These are phyloP conservation scores for Netelia virgata DNA, from an alignment of 2,888 invertebrate species.

Conservation along the genomic window DNA sequence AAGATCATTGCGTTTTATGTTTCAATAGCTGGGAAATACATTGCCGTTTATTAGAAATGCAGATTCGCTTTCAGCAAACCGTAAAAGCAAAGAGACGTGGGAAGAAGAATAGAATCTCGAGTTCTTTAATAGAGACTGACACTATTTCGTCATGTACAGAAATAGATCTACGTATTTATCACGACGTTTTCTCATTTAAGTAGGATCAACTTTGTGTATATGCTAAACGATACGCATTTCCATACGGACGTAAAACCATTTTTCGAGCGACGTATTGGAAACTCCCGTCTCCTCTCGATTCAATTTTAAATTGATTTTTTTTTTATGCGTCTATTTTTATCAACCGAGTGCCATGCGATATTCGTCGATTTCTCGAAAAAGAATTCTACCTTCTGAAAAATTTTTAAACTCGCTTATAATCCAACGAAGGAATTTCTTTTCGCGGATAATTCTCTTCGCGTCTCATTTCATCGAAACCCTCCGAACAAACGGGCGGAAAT, in stretches of 20 bases:
- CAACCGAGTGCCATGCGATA: too few relatives aligned
- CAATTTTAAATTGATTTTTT: background rate
- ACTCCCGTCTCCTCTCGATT: background rate
- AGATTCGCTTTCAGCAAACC: constrained; percentile 2
- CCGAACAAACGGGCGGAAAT: constrained; percentile 3
- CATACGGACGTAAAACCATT: background rate
- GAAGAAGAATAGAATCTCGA: background rate
- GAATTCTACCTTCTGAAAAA: background rate
- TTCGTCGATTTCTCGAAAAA: background rate
- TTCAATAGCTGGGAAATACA: too few relatives aligned
- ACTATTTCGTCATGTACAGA: constrained; percentile 42
- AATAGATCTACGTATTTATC: constrained; percentile 33
- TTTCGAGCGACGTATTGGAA: background rate
- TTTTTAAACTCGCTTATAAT: constrained; percentile 44
- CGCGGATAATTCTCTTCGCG: background rate
- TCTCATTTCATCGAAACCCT: background rate
- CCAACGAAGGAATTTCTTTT: constrained; percentile 28
- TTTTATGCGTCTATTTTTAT: background rate
- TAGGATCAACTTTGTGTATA: background rate
- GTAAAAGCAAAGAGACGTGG: constrained; percentile 26
- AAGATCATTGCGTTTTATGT: too few relatives aligned
- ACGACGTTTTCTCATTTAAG: constrained; percentile 15
- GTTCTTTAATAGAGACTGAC: constrained; percentile 36
- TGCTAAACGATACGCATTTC: background rate
- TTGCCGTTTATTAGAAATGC: too few relatives aligned